Conservation (phyloP, 2,113 vertebrate genomes). For the Myocastor coypus region DNA sequence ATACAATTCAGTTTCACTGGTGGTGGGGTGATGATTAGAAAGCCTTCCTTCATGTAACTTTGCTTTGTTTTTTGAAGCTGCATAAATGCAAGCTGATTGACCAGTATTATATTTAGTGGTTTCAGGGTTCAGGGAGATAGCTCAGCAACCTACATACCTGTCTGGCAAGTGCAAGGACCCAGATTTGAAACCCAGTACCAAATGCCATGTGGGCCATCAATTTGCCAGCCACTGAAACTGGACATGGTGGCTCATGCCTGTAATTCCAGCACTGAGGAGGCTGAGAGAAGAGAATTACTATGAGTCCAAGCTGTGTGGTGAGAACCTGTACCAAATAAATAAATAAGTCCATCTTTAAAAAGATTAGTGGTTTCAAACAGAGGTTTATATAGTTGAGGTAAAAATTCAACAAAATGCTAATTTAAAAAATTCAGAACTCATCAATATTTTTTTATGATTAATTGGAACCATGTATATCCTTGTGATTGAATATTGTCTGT, state of each 20-base stretch:
- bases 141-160: too few species aligned
- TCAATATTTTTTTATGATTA: neutral
- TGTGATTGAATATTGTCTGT: neutral
- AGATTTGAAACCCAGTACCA: too few species aligned
- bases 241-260: too few species aligned
- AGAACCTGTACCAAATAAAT: too few species aligned
- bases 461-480: neutral
- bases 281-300: too few species aligned
- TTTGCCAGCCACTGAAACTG: too few species aligned
- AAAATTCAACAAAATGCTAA: constrained; percentile 34
- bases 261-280: too few species aligned
- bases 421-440: constrained; percentile 22
- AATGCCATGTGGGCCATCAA: too few species aligned
- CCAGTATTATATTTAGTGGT: neutral
- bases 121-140: neutral
- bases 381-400: constrained; percentile 15
- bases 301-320: too few species aligned
- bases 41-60: neutral
- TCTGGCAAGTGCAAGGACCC: too few species aligned
- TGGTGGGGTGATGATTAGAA: neutral
- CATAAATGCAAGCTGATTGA: neutral
- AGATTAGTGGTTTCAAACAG: neutral
- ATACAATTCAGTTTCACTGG: neutral
- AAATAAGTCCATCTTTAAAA: too few species aligned
- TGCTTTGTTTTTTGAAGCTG: neutral